phyloP scores from a whole-genome alignment of 2,888 invertebrate species.

The Aleiodes alternator region DNA sequence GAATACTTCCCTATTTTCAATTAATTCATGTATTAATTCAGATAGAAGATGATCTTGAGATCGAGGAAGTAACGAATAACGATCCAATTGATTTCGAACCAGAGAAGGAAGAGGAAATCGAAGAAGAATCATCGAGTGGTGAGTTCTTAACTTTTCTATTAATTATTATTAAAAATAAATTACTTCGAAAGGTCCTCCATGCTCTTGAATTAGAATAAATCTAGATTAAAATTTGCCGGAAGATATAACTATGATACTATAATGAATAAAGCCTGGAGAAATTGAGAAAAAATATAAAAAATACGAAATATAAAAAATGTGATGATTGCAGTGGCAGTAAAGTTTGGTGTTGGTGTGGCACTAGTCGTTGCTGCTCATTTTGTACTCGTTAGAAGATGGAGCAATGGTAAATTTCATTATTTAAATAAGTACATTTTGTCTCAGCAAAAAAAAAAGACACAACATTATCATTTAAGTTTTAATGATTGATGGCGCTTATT shows the following conservation, averaged over 20 bases:
- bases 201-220: constrained; percentile 54
- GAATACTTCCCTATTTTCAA: not conserved
- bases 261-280: constrained; percentile 40
- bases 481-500: constrained; percentile 53
- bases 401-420: constrained; percentile 81
- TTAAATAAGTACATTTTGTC: not conserved
- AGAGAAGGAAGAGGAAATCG: constrained; percentile 65
- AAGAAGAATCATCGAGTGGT: constrained; percentile 72
- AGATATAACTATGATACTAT: constrained; percentile 19
- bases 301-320: constrained; percentile 27
- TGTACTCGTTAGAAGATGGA: constrained; percentile 87
- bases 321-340: constrained; percentile 88
- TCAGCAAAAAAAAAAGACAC: not conserved
- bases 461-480: constrained; percentile 34
- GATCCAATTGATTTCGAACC: constrained; percentile 59
- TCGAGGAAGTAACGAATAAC: constrained; percentile 66
- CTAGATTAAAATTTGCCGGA: constrained; percentile 1
- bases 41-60: constrained; percentile 67
- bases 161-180: constrained; percentile 42
- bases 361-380: constrained; percentile 90
- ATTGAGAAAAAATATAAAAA: not conserved
- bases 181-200: constrained; percentile 61
- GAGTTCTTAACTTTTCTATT: constrained; percentile 52
- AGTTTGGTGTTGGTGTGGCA: constrained; percentile 90
- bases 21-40: constrained; percentile 42